Evolutionary conservation across 2,888 invertebrate genomes (phyloP), one percentile per base, ranked within the genome.

Genomic region (Lithosia quadra): DNA sequence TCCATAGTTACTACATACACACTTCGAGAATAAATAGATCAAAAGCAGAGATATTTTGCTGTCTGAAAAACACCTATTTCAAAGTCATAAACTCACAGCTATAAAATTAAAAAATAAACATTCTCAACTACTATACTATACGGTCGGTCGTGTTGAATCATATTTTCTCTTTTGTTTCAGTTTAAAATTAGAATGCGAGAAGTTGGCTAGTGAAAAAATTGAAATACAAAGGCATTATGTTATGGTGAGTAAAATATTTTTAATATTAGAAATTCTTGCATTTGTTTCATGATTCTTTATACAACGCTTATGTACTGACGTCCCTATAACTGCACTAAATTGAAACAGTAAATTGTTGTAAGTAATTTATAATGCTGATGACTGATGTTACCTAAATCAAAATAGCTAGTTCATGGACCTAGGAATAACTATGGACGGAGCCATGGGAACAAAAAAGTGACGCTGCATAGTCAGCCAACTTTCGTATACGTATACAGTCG

Each of bases 211-310:
- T 91, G 98, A 98, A 95, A 98, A 98, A 95, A 98, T 98, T 86
- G 98, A 98, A 95, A 97, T 98, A 95, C 98, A 98, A 92, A 96
- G 98, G 93, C 98, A 98, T 95, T 98, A 98, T 95, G 97, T 98
- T 82, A 98, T 98, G 98, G 98, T 98, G 94, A 96, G 97, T 94
- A 77, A 62, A 69, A 68, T 18, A 63, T 67, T 57, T 55, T 63
- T 57, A 9, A 13, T 22, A 39, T 22, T n/a, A 24, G 2, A n/a
- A 34, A 36, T 22, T 36, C 13, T 9, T 39, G 39, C 18, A 60
- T 39, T 60, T 60, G 18, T 60, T 36, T 39, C 4, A 36, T 10
- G n/a, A 18, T 49, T 49, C 5, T 43, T n/a, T 18, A 18, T 43
- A 15, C 13, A 33, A 39, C 39, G 18, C 24, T 15, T 18, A 22